phyloP scores from a whole-genome alignment of 2,797 vertebrate species.

The Holocentrus rufus region DNA sequence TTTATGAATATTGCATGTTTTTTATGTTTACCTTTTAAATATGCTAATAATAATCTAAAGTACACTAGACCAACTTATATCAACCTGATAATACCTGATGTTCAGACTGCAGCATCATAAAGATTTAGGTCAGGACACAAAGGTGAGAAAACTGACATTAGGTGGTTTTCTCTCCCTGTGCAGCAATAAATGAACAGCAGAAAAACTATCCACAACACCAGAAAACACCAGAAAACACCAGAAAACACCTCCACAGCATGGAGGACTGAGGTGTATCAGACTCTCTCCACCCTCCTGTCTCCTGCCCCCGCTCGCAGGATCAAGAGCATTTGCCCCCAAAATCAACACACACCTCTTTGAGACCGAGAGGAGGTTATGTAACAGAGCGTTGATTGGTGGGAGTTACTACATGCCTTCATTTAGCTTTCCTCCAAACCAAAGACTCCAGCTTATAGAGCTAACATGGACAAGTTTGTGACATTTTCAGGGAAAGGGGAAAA shows the following conservation, averaged over 20 bases:
- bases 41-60: too few species aligned
- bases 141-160: too few species aligned
- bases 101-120: too few species aligned
- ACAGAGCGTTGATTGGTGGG: background rate
- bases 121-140: too few species aligned
- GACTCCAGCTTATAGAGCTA: too few species aligned
- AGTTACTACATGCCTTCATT: background rate
- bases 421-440: background rate
- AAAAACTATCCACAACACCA: slow-evolving; percentile 5
- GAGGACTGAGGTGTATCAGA: slow-evolving; percentile 42
- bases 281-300: slow-evolving; percentile 40
- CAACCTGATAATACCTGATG: too few species aligned
- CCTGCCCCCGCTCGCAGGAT: slow-evolving; percentile 30
- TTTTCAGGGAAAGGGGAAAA: too few species aligned
- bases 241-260: slow-evolving; percentile 28
- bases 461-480: too few species aligned
- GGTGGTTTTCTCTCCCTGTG: background rate
- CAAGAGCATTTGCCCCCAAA: slow-evolving; percentile 32
- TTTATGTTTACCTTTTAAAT: too few species aligned
- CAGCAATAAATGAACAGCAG: slow-evolving; percentile 3
- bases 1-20: too few species aligned
- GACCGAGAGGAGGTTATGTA: slow-evolving; percentile 2
- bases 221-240: too few species aligned
- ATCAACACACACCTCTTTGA: slow-evolving; percentile 21
- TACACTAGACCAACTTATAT: too few species aligned